Percentiles rank a stretch among this genome's conserved stretches.
These are phyloP conservation scores for Chironex yamaguchii DNA, from an alignment of 30 jellyfish, hydroid and myxozoan genomes.

Conservation along the genomic window DNA sequence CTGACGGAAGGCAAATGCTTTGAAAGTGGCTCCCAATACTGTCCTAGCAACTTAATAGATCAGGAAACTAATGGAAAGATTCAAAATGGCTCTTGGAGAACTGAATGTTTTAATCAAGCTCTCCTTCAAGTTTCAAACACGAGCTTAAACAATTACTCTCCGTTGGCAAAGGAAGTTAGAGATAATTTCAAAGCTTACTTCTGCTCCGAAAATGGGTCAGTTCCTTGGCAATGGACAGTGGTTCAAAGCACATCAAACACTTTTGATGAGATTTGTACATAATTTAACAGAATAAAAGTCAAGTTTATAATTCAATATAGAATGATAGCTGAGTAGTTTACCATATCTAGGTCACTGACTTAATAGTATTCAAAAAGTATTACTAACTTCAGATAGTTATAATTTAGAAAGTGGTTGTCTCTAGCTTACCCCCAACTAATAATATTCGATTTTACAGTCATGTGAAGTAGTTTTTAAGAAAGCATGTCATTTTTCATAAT, in stretches of 20 bases:
- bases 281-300: not conserved
- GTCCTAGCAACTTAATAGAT: not conserved
- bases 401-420: not conserved
- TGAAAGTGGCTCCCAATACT: not conserved
- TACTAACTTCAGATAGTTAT: not conserved
- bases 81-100: constrained; percentile 26
- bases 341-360: constrained; percentile 14
- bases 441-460: no score
- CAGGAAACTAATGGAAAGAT: not conserved
- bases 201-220: constrained; percentile 30
- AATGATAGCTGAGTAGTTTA: constrained; percentile 1
- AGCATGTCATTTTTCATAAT: not conserved
- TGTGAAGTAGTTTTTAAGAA: not conserved
- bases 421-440: not conserved
- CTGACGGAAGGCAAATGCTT: constrained; percentile 12
- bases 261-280: constrained; percentile 3
- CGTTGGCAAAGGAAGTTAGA: constrained; percentile 14
- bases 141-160: constrained; percentile 31
- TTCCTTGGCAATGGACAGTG: constrained; percentile 43
- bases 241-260: constrained; percentile 14
- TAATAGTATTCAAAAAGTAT: not conserved
- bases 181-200: not conserved
- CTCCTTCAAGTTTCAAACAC: not conserved
- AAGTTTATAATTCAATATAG: not conserved
- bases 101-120: not conserved